phyloP scores from a whole-genome alignment of 2,797 vertebrate genomes.

The Corythornis leucogaster region DNA sequence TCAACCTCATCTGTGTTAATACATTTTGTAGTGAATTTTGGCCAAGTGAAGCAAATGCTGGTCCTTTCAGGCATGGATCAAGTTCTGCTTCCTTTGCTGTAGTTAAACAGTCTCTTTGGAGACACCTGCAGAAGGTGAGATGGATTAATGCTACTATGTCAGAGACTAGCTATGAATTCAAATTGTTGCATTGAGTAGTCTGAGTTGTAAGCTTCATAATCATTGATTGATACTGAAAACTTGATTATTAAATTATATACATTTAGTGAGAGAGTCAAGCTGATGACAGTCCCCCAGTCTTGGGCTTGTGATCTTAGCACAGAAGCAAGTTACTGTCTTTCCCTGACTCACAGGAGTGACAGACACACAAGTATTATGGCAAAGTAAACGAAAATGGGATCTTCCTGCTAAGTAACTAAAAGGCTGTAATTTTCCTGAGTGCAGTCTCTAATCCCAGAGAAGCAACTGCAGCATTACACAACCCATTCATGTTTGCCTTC shows the following conservation, averaged over 20 bases:
- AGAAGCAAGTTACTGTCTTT: neutral
- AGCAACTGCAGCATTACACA: neutral
- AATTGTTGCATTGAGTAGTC: neutral
- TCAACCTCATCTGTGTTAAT: neutral
- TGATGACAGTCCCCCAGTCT: neutral
- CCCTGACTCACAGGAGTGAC: neutral
- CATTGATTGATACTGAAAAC: neutral
- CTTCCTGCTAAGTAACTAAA: neutral
- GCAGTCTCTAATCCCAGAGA: neutral
- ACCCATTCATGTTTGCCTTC: neutral
- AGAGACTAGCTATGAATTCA: neutral
- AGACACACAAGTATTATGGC: neutral
- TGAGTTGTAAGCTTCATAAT: neutral
- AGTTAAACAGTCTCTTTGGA: neutral
- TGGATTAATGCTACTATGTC: neutral
- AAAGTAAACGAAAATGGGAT: neutral
- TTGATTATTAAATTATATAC: neutral
- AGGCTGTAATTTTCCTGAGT: neutral
- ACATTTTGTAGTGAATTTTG: neutral
- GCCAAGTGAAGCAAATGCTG: neutral
- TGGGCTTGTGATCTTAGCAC: rapidly evolving
- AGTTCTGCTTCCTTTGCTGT: neutral
- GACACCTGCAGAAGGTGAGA: neutral
- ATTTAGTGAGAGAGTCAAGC: neutral
- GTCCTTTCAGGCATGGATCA: neutral